Evolutionary conservation across 2,113 vertebrate genomes (phyloP), one percentile per base, ranked within the genome.

Genomic region (Dasypus novemcinctus): DNA sequence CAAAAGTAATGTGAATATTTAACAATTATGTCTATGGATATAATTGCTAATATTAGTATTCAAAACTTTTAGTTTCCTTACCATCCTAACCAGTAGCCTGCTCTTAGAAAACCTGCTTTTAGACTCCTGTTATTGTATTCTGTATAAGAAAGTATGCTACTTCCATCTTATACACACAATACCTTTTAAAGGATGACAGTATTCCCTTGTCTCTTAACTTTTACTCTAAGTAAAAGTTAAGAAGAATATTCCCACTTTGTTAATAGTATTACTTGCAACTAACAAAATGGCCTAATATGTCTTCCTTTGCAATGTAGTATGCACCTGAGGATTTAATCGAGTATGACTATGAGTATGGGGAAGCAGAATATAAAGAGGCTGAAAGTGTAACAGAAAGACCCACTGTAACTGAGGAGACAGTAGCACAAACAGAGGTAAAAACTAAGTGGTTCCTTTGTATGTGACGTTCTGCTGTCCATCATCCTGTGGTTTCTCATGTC

Each of bases 261-360:
- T 98, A 96, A 87, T 95, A 66, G 71, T 89, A 74, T 97, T 93
- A 97, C 66, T 97, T 98, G 93, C 98, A 76, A 96, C 97, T 98
- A 98, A 99, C 96, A 97, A 46, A 94, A 92, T 97, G 96, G 98
- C 98, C 90, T 98, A 97, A 72, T 98, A 96, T 99, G 98, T 98
- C 98, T 98, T 98, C 97, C 98, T 98, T 98, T 98, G 97, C 97
- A 91, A 98, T 98, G 94, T 98, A 99, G 99, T 99, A 99, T 97
- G 96, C 98, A 97, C 98, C 99, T 97, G 99, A 99, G 98, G 99
- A 99, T 98, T 98, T 99, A 99, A 98, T 99, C 98, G 99, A 99
- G 68, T 99, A 99, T 99, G 99, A 99, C 98, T 99, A 99, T 99
- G 99, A 99, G 97, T 99, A 99, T 99, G 99, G 99, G 98, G 99